Conservation (phyloP, 2,797 vertebrate genomes). For the Limnodromus scolopaceus region DNA sequence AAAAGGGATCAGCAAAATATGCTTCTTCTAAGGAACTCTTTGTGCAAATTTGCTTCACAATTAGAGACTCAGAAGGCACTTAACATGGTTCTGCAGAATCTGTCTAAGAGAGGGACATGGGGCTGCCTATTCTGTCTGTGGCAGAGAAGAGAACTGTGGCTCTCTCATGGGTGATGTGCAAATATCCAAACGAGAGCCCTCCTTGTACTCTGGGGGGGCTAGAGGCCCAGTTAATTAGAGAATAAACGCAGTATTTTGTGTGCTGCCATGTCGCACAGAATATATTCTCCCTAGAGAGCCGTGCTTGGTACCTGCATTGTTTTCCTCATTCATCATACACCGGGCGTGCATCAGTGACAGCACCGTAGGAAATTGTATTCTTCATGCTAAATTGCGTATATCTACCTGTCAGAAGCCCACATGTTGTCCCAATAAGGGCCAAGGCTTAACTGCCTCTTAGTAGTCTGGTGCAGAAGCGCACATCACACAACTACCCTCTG, state of each 20-base stretch:
- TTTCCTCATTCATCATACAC: conserved; percentile 45
- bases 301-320: conserved; percentile 35
- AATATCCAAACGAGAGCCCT: not conserved
- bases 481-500: conserved; percentile 49
- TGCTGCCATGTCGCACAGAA: not conserved
- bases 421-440: conserved; percentile 51
- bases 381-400: conserved; percentile 46
- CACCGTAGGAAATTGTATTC: conserved; percentile 14
- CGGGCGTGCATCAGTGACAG: not conserved
- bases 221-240: not conserved
- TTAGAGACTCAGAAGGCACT: not conserved
- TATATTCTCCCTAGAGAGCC: not conserved
- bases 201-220: not conserved
- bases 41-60: not conserved
- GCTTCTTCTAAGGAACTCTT: not conserved
- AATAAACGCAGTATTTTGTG: not conserved
- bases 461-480: not conserved
- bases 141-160: not conserved
- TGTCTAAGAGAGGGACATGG: not conserved
- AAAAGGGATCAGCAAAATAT: not conserved
- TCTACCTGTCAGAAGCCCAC: conserved; percentile 62
- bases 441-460: conserved; percentile 57
- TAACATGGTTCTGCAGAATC: not conserved
- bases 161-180: not conserved
- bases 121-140: not conserved